Base-by-base conservation (phyloP, 2,888 invertebrate genomes). In the Pristionchus fissidentatus region DNA sequence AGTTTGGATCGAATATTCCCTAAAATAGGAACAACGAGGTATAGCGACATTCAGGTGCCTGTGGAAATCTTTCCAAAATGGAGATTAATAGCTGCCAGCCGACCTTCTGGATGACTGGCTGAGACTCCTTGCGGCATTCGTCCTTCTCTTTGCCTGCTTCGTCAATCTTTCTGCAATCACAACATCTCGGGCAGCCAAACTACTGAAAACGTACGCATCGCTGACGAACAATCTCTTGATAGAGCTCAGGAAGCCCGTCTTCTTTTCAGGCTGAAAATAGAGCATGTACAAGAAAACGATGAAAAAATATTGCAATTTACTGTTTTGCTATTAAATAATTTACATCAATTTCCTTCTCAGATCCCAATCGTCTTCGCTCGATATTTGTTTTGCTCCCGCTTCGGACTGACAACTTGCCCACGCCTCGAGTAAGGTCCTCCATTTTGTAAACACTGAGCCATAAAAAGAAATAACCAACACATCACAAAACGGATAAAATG, bases 171-270 rank as follows among this genome's bases (percentile, higher is more conserved):
- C 73, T 73, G 29, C 66, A 66, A 32, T 10, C 19, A 32, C 10
- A 38, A 1, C n/a, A 75, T 77, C 46, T 4, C 13, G 32, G 15
- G n/a, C 1, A 2, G 29, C 32, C 4, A 77, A 2, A 29, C n/a
- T n/a, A n/a, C n/a, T n/a, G n/a, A 35, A 19, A 77, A 77, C 77
- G 0, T 35, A 77, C 77, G 46, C 32, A 35, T 77, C 77, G 38
- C 52, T 77, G n/a, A 32, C 52, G 26, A 77, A 77, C 49, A 77
- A 19, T 32, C 52, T 49, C 52, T 52, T 77, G 52, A 77, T 52
- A 2, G 77, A 77, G 15, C 29, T n/a, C 15, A 77, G 38, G 32
- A 77, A 43, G 4, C 77, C 77, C 26, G 46, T 15, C 19, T 77
- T 77, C 35, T 38, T 77, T 10, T 73, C 73, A 26, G 8, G 26